phyloP scores from a whole-genome alignment of 1,140 invertebrate species.

The Stegodyphus dumicola region DNA sequence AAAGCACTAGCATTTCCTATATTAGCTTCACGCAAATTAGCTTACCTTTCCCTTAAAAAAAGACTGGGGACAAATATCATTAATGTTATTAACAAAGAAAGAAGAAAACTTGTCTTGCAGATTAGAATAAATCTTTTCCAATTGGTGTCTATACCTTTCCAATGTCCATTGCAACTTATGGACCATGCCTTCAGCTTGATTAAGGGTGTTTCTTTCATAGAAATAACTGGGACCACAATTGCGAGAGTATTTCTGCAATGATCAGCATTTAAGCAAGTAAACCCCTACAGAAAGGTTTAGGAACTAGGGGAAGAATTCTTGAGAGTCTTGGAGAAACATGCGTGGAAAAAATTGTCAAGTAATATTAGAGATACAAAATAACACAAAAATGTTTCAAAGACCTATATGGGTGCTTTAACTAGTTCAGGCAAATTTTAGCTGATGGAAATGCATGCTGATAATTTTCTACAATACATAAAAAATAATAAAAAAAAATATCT shows the following conservation, averaged over 20 bases:
- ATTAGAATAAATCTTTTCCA: constrained; percentile 57
- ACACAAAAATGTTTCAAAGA: background rate
- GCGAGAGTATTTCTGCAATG: constrained; percentile 45
- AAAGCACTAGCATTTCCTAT: too few species aligned
- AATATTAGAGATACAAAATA: background rate
- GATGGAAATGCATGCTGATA: too few species aligned
- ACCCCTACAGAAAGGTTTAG: constrained; percentile 10
- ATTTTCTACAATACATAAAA: too few species aligned
- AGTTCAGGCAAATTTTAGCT: too few species aligned
- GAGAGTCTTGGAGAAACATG: background rate
- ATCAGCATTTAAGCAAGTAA: constrained; percentile 46
- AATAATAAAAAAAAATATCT: too few species aligned
- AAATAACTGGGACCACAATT: constrained; percentile 34
- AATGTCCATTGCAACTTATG: constrained; percentile 61
- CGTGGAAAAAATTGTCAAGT: background rate
- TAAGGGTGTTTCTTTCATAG: constrained; percentile 17
- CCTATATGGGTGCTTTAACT: too few species aligned
- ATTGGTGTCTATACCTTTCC: constrained; percentile 51
- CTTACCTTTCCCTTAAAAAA: constrained; percentile 58
- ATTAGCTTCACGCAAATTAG: background rate
- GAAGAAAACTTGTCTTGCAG: constrained; percentile 55
- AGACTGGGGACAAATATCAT: constrained; percentile 33
- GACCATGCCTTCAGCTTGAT: constrained; percentile 39
- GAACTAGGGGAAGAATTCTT: background rate
- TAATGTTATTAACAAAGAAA: constrained; percentile 46